Evolutionary conservation across 2,797 vertebrate genomes (phyloP).

Genomic region (Peromyscus melanophrys): DNA sequence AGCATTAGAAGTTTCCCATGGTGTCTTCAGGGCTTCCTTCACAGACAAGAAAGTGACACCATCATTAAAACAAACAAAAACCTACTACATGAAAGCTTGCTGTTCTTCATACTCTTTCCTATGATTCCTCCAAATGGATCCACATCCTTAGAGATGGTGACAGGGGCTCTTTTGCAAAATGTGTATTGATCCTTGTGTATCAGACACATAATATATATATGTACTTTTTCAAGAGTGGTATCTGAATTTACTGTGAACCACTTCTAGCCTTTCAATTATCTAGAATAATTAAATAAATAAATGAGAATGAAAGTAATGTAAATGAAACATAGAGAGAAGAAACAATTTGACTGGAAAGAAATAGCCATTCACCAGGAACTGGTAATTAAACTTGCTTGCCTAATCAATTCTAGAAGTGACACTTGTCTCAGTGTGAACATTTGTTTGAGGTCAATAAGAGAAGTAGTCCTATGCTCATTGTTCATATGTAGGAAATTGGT

Average conservation of each 20-base stretch:
- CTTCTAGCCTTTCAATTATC: neutral
- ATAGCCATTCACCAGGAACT: neutral
- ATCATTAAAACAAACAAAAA: neutral
- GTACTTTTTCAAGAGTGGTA: neutral
- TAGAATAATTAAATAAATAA: neutral
- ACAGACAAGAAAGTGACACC: neutral
- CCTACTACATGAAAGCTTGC: neutral
- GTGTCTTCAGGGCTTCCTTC: neutral
- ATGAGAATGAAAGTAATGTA: neutral
- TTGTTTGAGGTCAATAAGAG: neutral
- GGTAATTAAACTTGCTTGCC: neutral
- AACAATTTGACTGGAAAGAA: neutral
- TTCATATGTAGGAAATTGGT: neutral
- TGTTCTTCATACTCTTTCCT: neutral
- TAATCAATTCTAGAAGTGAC: neutral
- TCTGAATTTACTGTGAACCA: neutral
- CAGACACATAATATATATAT: neutral
- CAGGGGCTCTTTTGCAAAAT: neutral
- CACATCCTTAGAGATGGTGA: neutral
- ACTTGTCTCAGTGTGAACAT: neutral
- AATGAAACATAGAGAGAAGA: neutral
- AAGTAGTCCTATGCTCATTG: neutral
- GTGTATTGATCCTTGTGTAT: neutral
- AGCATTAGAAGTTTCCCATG: neutral
- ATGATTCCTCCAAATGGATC: neutral